These are phyloP conservation scores for Hepsetus odoe DNA, from an alignment of 2,113 vertebrate species.

Conservation along the genomic window DNA sequence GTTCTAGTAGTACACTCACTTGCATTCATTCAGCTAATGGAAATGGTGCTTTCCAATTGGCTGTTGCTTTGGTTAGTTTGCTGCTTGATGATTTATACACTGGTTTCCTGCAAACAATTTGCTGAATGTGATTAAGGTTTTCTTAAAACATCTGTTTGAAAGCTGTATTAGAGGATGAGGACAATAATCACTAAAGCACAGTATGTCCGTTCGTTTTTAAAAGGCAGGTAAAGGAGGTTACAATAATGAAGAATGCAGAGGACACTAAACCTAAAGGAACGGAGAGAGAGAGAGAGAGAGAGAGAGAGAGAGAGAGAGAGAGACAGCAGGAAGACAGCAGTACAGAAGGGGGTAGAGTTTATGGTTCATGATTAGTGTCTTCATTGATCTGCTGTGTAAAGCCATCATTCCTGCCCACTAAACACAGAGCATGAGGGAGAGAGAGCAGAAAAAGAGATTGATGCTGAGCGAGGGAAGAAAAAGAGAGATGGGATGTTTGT, in stretches of 20 bases:
- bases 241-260: neutral
- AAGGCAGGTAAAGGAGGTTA: neutral
- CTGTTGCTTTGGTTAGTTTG: too few relatives aligned
- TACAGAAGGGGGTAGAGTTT: constrained; percentile 47
- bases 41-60: too few relatives aligned
- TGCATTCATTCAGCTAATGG: too few relatives aligned
- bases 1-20: too few relatives aligned
- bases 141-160: too few relatives aligned
- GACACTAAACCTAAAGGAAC: neutral
- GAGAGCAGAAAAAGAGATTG: constrained; percentile 1
- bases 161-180: too few relatives aligned
- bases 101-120: too few relatives aligned
- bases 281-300: constrained; percentile 15
- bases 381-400: constrained; percentile 72
- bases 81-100: too few relatives aligned
- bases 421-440: constrained; percentile 34
- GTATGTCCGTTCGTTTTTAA: too few relatives aligned
- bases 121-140: too few relatives aligned
- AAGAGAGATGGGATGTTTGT: neutral
- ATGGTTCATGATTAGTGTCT: constrained; percentile 59
- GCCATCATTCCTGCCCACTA: constrained; percentile 69
- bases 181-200: too few relatives aligned
- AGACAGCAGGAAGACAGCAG: constrained; percentile 42
- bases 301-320: constrained; percentile 37
- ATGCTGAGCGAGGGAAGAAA: constrained; percentile 14